phyloP scores from a whole-genome alignment of 2,797 vertebrate genomes.

The Sebastes dallii region DNA sequence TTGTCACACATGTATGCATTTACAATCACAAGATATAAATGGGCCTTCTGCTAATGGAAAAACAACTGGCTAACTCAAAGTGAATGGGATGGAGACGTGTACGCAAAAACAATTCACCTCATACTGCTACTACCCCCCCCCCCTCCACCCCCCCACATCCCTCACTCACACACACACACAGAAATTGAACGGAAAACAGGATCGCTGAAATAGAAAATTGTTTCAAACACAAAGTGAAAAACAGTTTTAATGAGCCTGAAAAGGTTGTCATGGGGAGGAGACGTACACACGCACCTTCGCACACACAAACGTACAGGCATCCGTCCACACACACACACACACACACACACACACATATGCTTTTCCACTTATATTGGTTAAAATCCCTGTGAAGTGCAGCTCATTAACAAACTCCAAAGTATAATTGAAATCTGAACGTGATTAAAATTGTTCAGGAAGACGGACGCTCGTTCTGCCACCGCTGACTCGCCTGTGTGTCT shows the following conservation, averaged over 20 bases:
- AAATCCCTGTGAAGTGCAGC: constrained; percentile 34
- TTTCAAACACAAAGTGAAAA: constrained; percentile 58
- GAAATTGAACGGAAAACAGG: constrained; percentile 24
- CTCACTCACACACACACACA: neutral
- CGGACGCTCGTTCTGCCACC: constrained; percentile 17
- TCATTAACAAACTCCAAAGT: constrained; percentile 57
- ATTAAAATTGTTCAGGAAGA: constrained; percentile 51
- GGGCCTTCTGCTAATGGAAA: constrained; percentile 55
- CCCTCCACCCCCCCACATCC: neutral
- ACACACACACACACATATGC: neutral
- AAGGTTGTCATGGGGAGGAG: constrained; percentile 55
- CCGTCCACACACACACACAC: constrained; percentile 11
- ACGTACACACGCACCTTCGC: constrained; percentile 32
- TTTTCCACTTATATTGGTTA: constrained; percentile 11
- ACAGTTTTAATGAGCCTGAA: constrained; percentile 65
- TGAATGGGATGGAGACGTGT: constrained; percentile 37
- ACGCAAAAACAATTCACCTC: constrained; percentile 22
- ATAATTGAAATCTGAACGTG: constrained; percentile 62
- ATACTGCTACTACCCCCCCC: neutral
- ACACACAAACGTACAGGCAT: constrained; percentile 10
- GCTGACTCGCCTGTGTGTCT: constrained; percentile 14
- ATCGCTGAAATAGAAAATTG: constrained; percentile 66
- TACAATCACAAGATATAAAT: constrained; percentile 67
- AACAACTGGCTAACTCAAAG: constrained; percentile 53
- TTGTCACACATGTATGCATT: constrained; percentile 70